These are phyloP conservation scores for Cheilosia soror DNA, from an alignment of 2,888 invertebrate species.

Conservation along the genomic window DNA sequence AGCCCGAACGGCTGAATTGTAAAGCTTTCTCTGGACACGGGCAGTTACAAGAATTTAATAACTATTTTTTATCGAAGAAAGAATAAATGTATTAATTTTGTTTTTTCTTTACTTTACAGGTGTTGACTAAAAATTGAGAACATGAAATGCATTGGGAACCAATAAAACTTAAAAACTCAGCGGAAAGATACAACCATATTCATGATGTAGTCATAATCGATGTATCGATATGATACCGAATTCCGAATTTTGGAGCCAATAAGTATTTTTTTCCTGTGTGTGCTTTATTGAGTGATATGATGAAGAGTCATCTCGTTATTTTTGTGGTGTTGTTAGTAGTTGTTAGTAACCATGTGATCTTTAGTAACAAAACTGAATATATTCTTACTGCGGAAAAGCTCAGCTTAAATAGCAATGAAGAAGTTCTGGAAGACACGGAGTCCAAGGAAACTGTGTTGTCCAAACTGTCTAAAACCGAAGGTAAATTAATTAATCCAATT, in stretches of 20 bases:
- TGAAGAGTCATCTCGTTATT: conserved; percentile 54
- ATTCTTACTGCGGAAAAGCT: conserved; percentile 24
- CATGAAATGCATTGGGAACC: background rate
- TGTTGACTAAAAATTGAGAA: background rate
- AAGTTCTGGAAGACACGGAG: conserved; percentile 18
- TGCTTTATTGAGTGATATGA: conserved; percentile 48
- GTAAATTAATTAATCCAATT: conserved; percentile 18
- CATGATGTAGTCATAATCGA: conserved; percentile 54
- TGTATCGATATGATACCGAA: conserved; percentile 1
- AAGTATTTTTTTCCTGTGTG: conserved; percentile 29
- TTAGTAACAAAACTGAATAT: conserved; percentile 47
- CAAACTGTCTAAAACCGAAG: conserved; percentile 35
- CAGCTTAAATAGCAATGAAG: conserved; percentile 20
- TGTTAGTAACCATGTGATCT: conserved; percentile 61
- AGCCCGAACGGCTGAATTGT: too few species aligned
- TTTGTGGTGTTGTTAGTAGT: conserved; percentile 67
- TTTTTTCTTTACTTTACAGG: background rate
- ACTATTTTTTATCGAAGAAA: too few species aligned
- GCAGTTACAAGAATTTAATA: too few species aligned
- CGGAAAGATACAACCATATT: background rate
- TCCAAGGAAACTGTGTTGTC: background rate
- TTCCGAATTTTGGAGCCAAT: conserved; percentile 29
- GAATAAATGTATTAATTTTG: background rate
- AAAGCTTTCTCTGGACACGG: too few species aligned
- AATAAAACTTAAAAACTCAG: background rate